Evolutionary conservation across 2,113 vertebrate species (phyloP), one percentile per base, ranked within the genome.

Genomic region (Turnix velox): DNA sequence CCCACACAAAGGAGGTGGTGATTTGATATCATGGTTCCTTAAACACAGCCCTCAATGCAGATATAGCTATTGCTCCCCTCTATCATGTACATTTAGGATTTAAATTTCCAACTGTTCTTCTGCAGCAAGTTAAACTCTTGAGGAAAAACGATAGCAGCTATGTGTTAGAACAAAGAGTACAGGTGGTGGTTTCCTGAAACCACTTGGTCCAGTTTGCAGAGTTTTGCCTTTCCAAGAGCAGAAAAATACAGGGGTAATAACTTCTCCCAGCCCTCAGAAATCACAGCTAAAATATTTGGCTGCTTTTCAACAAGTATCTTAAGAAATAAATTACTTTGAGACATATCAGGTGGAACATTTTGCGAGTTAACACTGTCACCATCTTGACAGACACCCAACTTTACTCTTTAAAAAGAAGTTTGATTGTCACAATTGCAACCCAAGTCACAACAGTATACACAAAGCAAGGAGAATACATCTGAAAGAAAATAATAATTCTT

Each of bases 1-100:
- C 83, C 6, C 4, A 94, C 59, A 95, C 78, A 93, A 94, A 78
- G 88, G 73, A 94, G n/a, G 78, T 22, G 54, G 57, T 30, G 46
- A 85, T 90, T 73, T 81, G 67, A 76, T 76, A 90, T 28, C 55
- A 51, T 23, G 37, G 87, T 35, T 83, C 92, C 72, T 76, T 87
- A 91, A 76, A 89, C 31, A 76, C 65, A 62, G 42, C 39, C 61
- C 49, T 77, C 87, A 80, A 85, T 7, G 67, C 31, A 79, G 67
- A 77, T 10, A 66, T 1, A 46, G 27, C 11, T 83, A 83, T 84
- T 73, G 61, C 54, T 77, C 67, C 57, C 28, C 45, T 83, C 40
- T 57, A 84, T 14, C 75, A 18, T 15, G 54, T 27, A 24, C 9
- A 52, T 88, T 90, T 58, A 72, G 25, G 58, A 63, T 40, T 88